Conservation (phyloP, 1,140 invertebrate genomes). For the Subanguina moxae region DNA sequence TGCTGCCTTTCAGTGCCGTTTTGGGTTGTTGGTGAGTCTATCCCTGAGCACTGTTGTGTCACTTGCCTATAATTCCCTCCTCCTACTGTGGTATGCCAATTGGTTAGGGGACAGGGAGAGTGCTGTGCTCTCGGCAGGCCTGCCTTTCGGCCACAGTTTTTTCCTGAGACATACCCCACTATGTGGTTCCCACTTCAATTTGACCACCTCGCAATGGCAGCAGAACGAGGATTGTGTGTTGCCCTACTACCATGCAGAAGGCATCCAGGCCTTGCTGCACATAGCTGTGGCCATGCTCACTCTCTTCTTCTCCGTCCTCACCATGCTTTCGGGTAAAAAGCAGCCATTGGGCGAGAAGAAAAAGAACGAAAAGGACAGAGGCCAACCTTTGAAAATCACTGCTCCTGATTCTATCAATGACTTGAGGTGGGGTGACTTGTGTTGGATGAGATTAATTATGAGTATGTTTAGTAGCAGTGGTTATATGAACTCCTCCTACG, state of each 20-base stretch:
- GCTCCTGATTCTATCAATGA: constrained; percentile 20
- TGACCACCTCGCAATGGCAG: constrained; percentile 33
- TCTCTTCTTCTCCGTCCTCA: constrained; percentile 17
- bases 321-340: background rate
- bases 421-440: constrained; percentile 6
- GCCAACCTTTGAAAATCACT: background rate
- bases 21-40: constrained; percentile 19
- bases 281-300: constrained; percentile 33
- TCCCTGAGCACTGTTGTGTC: constrained; percentile 26
- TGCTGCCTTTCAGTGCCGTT: constrained; percentile 28
- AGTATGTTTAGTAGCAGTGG: constrained; percentile 11
- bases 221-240: constrained; percentile 24
- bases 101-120: constrained; percentile 18
- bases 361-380: constrained; percentile 7
- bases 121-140: constrained; percentile 32
- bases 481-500: constrained; percentile 25
- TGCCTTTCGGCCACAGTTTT: constrained; percentile 43
- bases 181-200: constrained; percentile 39
- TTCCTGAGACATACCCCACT: constrained; percentile 41
- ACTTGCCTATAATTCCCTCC: constrained; percentile 25
- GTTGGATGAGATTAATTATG: constrained; percentile 5
- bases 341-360: background rate
- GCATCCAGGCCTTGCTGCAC: constrained; percentile 33
- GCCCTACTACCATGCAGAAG: constrained; percentile 25
- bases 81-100: constrained; percentile 32